Evolutionary conservation across 2,113 vertebrate genomes (phyloP).

Genomic region (Platichthys flesus): DNA sequence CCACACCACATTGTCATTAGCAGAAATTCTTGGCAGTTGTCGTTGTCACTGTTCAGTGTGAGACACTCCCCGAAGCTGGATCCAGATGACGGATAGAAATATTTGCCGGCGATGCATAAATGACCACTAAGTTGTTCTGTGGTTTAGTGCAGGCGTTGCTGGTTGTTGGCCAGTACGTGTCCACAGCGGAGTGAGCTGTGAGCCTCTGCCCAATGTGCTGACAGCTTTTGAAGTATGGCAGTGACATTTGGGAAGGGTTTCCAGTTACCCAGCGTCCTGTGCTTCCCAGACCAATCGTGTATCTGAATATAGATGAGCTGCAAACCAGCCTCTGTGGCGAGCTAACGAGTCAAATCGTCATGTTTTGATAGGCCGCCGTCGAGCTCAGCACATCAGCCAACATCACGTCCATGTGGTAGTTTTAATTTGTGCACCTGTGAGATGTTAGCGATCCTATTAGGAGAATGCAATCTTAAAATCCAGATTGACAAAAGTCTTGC

Average conservation of each 20-base stretch:
- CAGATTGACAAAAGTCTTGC: neutral
- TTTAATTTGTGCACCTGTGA: conserved; percentile 21
- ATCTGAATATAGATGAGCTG: conserved; percentile 62
- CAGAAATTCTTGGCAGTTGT: neutral
- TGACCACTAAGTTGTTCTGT: conserved; percentile 48
- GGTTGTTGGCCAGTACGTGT: conserved; percentile 40
- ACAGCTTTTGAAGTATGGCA: conserved; percentile 74
- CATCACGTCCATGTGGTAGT: neutral
- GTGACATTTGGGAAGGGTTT: conserved; percentile 78
- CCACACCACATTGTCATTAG: neutral
- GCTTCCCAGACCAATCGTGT: conserved; percentile 50
- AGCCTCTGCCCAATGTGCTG: conserved; percentile 63
- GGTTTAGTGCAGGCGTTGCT: conserved; percentile 39
- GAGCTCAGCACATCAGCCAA: conserved; percentile 7
- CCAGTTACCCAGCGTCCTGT: conserved; percentile 70
- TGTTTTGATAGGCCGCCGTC: conserved; percentile 16
- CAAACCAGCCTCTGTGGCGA: conserved; percentile 19
- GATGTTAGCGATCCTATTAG: too few species aligned
- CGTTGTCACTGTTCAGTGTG: neutral
- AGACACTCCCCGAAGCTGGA: neutral
- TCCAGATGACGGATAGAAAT: conserved; percentile 14
- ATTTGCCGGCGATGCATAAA: conserved; percentile 36
- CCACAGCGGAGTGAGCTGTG: conserved; percentile 36
- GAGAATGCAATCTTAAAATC: too few species aligned
- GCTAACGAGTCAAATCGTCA: conserved; percentile 20